Percentiles rank a stretch among this genome's conserved stretches.
These are phyloP conservation scores for Sylvietta virens DNA, from an alignment of 2,113 vertebrate genomes.

Conservation along the genomic window DNA sequence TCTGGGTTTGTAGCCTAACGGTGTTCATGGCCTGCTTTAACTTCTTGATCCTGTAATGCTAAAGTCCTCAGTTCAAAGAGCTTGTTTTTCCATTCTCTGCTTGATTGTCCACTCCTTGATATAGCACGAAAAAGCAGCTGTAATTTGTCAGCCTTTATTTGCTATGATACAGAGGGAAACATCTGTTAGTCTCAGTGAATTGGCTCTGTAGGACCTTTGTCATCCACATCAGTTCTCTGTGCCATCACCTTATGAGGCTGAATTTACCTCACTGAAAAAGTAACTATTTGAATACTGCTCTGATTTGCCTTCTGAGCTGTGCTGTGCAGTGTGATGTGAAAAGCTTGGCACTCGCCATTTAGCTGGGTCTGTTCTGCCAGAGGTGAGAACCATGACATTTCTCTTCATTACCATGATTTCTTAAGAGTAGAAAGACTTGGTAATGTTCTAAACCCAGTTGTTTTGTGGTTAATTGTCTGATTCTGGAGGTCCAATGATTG, in stretches of 20 bases:
- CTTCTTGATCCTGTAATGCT: not conserved
- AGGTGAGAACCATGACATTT: not conserved
- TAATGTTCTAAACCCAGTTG: not conserved
- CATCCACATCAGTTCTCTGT: not conserved
- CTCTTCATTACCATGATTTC: not conserved
- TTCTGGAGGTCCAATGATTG: not conserved
- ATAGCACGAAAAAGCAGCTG: not conserved
- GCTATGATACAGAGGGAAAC: not conserved
- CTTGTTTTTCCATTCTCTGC: not conserved
- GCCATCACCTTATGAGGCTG: not conserved
- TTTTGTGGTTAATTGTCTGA: not conserved
- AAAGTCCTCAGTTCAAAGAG: not conserved
- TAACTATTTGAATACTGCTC: not conserved
- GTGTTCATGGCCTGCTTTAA: not conserved
- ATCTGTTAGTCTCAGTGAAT: not conserved
- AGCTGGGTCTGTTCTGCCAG: not conserved
- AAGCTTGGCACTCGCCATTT: not conserved
- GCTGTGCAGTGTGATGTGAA: not conserved
- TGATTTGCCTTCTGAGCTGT: not conserved
- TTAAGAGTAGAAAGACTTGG: not conserved
- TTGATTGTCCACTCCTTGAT: not conserved
- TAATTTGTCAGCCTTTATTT: not conserved
- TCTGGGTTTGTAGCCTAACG: not conserved
- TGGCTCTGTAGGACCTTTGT: not conserved
- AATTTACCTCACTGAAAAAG: not conserved